Evolutionary conservation across 2,888 invertebrate species (phyloP).

Genomic region (Lepidonotus clava): DNA sequence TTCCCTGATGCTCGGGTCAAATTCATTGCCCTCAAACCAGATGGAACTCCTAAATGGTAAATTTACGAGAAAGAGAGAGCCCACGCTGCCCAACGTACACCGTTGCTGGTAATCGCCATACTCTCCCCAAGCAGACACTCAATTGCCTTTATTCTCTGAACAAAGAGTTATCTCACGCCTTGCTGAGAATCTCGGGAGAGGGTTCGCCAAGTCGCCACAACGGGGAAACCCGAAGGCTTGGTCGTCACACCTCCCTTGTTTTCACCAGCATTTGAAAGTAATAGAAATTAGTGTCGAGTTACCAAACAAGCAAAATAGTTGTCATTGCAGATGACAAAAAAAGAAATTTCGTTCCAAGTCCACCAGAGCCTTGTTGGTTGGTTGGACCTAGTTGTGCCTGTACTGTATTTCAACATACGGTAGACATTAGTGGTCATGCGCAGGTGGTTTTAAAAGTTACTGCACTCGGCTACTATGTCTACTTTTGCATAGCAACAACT

Average conservation of each 20-base stretch:
- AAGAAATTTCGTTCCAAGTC: not conserved
- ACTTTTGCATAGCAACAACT: not conserved
- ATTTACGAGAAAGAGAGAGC: conserved; percentile 13
- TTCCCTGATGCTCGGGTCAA: conserved; percentile 49
- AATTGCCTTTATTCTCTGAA: too few species aligned
- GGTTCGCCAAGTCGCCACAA: not conserved
- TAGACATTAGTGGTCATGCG: conserved; percentile 12
- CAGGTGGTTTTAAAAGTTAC: conserved; percentile 27
- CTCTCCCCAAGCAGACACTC: conserved; percentile 36
- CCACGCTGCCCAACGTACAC: conserved; percentile 41
- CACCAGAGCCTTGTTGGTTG: not conserved
- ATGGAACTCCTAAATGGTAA: conserved; percentile 53
- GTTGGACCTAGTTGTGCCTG: not conserved
- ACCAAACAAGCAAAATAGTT: not conserved
- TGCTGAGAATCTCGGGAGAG: not conserved
- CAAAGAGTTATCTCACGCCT: not conserved
- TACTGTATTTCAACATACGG: not conserved
- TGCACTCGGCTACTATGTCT: conserved; percentile 19
- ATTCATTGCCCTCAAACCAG: conserved; percentile 54
- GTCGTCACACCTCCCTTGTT: not conserved
- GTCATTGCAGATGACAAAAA: not conserved
- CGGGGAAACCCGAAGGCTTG: conserved; percentile 39
- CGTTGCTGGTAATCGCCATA: conserved; percentile 20
- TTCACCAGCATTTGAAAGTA: not conserved
- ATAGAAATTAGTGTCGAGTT: conserved; percentile 16